Evolutionary conservation across 2,888 invertebrate species (phyloP), one percentile per base, ranked within the genome.

Genomic region (Tetanocera ferruginea): DNA sequence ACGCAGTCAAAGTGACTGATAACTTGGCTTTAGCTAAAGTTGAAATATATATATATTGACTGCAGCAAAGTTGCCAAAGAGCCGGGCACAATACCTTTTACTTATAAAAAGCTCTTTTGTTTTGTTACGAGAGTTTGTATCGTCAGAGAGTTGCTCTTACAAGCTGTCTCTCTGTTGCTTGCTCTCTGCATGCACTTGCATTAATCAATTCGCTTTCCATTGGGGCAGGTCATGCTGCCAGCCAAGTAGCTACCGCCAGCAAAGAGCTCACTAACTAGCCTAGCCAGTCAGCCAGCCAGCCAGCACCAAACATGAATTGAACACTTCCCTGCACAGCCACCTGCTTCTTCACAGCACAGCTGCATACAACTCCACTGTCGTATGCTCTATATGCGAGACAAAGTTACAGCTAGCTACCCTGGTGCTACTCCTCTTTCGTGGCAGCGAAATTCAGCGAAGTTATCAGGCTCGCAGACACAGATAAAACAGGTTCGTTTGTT

Each of bases 171-270:
- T 49, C 11, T 19, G 9, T 25, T 25, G 23, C 37, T 25, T 25
- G 23, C 37, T 23, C 31, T 17, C 64, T 55, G 64, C 28, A 17
- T 3, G 25, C 28, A 14, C 28, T 28, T 9, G 51, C 49, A 28
- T 5, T 31, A 49, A 52, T 34, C 72, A 77, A 66, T 57, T 62
- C 34, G 57, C 67, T 34, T 55, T 66, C 14, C 23, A 72, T 77
- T 77, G 69, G 55, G 77, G 64, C 72, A 77, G 77, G 77, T 77
- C 72, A 66, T 66, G 77, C 66, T 31, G 67, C 37, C 55, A 37
- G 64, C 31, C 43, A 64, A 74, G 37, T 28, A 19, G n/a, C n/a
- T 28, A 49, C 9, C 51, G 49, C 57, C 23, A 28, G 55, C 17
- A 9, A 55, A 19, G 55, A 55, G 55, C 19, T n/a, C n/a, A 55